Evolutionary conservation across 2,888 invertebrate species (phyloP).

Genomic region (Masnerella sp.): DNA sequence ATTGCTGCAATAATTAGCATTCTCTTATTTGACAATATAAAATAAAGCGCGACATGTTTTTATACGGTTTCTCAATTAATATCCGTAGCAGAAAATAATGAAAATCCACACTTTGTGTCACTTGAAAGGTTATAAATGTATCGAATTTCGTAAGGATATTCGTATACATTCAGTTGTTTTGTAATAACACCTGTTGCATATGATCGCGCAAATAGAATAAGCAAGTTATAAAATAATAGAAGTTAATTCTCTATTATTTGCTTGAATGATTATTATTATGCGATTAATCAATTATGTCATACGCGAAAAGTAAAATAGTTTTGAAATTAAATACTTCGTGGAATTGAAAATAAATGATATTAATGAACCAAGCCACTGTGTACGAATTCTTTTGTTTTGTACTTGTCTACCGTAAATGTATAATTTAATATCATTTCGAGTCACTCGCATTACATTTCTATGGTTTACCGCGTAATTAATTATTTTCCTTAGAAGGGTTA

Average conservation of each 20-base stretch:
- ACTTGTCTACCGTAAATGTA: no score
- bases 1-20: no score
- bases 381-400: no score
- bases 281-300: constrained; percentile 16
- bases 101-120: constrained; percentile 2
- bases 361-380: no score
- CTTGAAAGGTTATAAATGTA: constrained; percentile 19
- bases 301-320: constrained; percentile 9
- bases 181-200: constrained; percentile 56
- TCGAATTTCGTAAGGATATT: constrained; percentile 28
- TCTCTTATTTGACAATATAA: no score
- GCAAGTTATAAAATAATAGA: constrained; percentile 34
- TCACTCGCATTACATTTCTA: no score
- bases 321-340: constrained; percentile 16
- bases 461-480: no score
- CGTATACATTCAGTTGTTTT: constrained; percentile 30
- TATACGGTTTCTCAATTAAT: background rate
- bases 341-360: no score
- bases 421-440: no score
- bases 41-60: no score
- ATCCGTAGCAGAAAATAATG: background rate
- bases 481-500: no score
- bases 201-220: constrained; percentile 38
- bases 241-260: constrained; percentile 27
- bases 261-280: constrained; percentile 9